These are phyloP conservation scores for Hermetia illucens DNA, from an alignment of 1,140 invertebrate species.

Conservation along the genomic window DNA sequence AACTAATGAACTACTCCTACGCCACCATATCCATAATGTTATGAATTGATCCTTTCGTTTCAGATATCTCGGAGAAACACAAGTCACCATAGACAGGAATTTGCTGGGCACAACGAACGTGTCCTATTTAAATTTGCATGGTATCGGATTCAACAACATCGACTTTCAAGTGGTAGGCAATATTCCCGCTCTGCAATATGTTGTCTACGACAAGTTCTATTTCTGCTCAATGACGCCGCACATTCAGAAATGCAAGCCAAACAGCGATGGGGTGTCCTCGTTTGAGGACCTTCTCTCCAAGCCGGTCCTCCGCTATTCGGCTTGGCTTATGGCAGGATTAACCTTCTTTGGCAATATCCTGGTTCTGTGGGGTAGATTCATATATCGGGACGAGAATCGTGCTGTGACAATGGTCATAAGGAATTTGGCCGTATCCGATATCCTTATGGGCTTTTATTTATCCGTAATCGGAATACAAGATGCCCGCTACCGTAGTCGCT, in stretches of 20 bases:
- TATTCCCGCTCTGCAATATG: slow-evolving; percentile 36
- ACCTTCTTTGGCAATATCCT: slow-evolving; percentile 50
- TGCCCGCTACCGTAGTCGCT: slow-evolving; percentile 43
- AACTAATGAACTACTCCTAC: too few relatives aligned
- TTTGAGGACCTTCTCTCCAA: slow-evolving; percentile 48
- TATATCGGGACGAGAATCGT: slow-evolving; percentile 42
- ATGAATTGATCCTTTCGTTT: slow-evolving; percentile 7
- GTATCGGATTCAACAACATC: slow-evolving; percentile 39
- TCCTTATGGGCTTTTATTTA: slow-evolving; percentile 67
- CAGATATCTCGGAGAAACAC: slow-evolving; percentile 20
- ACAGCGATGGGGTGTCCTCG: slow-evolving; percentile 56
- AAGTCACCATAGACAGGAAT: slow-evolving; percentile 13
- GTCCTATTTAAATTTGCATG: slow-evolving; percentile 33
- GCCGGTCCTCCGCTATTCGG: slow-evolving; percentile 42
- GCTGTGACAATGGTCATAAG: slow-evolving; percentile 48
- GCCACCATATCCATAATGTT: too few relatives aligned
- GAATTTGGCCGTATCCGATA: slow-evolving; percentile 62
- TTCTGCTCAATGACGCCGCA: slow-evolving; percentile 51
- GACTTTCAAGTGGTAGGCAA: slow-evolving; percentile 36
- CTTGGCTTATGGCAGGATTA: slow-evolving; percentile 58
- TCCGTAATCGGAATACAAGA: slow-evolving; percentile 55
- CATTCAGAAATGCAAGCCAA: slow-evolving; percentile 46
- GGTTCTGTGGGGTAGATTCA: slow-evolving; percentile 51
- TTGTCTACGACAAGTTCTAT: slow-evolving; percentile 55
- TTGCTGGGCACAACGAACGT: slow-evolving; percentile 19